These are phyloP conservation scores for Indicator indicator DNA, from an alignment of 2,113 vertebrate species.

Conservation along the genomic window DNA sequence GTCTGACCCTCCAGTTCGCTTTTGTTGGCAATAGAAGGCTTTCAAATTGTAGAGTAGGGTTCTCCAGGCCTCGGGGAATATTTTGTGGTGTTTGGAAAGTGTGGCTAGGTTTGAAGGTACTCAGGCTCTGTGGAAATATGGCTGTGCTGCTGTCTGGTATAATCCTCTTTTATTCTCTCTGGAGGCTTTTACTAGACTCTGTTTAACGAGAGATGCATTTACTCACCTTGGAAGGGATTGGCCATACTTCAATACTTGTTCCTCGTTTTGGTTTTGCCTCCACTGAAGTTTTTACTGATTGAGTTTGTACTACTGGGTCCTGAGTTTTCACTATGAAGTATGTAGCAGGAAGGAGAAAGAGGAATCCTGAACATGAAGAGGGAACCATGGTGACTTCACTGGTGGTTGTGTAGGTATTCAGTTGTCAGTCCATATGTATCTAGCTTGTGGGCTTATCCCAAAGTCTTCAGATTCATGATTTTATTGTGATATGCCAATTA, in stretches of 20 bases:
- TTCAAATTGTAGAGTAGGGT: conserved; percentile 72
- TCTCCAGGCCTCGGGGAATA: conserved; percentile 63
- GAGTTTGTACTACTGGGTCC: neutral
- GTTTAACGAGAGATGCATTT: neutral
- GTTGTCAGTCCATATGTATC: neutral
- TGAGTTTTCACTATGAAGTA: neutral
- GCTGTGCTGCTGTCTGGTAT: neutral
- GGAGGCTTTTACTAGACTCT: neutral
- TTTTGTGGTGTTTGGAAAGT: conserved; percentile 72
- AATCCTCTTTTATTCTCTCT: conserved; percentile 28
- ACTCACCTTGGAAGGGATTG: neutral
- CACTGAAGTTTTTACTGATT: neutral
- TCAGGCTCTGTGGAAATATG: conserved; percentile 6
- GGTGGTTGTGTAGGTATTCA: neutral
- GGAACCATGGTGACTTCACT: neutral
- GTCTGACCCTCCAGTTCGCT: neutral
- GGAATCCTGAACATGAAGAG: neutral
- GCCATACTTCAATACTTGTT: neutral
- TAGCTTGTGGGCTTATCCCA: neutral
- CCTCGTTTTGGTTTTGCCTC: neutral
- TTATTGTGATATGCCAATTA: neutral
- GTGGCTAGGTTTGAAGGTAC: conserved; percentile 64
- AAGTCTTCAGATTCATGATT: neutral
- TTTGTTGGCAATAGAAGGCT: conserved; percentile 51
- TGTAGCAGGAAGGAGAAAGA: conserved; percentile 21